These are phyloP conservation scores for Eueremaeus valkanovi DNA, from an alignment of 2,888 invertebrate genomes.

Conservation along the genomic window DNA sequence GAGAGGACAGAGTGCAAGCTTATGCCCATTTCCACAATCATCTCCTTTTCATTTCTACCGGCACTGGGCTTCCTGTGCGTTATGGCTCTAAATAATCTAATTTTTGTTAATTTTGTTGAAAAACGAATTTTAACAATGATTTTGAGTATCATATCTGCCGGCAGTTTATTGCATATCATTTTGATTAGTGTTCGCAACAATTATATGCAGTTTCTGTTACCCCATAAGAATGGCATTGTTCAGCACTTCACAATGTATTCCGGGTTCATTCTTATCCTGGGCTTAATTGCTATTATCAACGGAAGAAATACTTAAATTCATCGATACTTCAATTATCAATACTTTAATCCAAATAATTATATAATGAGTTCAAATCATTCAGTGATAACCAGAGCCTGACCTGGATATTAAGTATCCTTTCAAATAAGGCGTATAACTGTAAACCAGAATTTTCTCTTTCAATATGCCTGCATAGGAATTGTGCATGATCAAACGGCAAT, in stretches of 20 bases:
- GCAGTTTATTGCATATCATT: slow-evolving; percentile 2
- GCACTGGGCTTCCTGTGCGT: slow-evolving; percentile 34
- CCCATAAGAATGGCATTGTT: slow-evolving; percentile 22
- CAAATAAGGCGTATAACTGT: too few species aligned
- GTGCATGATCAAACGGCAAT: too few species aligned
- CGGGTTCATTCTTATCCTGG: slow-evolving; percentile 34
- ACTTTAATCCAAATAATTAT: too few species aligned
- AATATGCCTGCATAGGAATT: too few species aligned
- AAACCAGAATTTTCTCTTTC: too few species aligned
- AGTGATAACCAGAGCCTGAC: too few species aligned
- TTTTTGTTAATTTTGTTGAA: slow-evolving; percentile 22
- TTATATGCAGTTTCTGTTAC: slow-evolving; percentile 21
- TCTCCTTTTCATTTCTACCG: slow-evolving; percentile 30
- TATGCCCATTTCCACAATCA: slow-evolving; percentile 13
- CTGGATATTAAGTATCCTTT: too few species aligned
- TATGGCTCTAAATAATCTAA: slow-evolving; percentile 4
- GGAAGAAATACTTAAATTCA: background rate
- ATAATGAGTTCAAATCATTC: too few species aligned
- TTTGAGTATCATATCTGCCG: slow-evolving; percentile 21
- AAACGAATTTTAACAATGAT: background rate
- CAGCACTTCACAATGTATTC: slow-evolving; percentile 40
- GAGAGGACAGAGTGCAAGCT: slow-evolving; percentile 30
- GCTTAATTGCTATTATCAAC: background rate
- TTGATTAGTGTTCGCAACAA: background rate
- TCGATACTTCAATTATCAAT: background rate